These are phyloP conservation scores for Ceratotherium simum DNA, from an alignment of 2,113 vertebrate species.

Conservation along the genomic window DNA sequence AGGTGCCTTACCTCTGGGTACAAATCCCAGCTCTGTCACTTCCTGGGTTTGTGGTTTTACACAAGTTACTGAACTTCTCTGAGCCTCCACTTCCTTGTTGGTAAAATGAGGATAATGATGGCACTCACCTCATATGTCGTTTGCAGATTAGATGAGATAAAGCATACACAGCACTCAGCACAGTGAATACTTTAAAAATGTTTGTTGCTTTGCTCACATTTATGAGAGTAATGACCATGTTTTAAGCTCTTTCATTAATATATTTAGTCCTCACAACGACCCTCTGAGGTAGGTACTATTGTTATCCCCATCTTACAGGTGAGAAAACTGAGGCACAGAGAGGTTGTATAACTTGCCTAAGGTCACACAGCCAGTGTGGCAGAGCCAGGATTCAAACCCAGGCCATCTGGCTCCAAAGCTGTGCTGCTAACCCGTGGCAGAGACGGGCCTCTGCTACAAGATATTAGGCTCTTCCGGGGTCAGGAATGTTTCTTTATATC, in stretches of 20 bases:
- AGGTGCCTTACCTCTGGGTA: not conserved
- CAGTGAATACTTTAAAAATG: too few relatives aligned
- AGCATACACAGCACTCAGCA: not conserved
- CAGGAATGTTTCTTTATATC: not conserved
- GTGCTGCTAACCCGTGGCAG: not conserved
- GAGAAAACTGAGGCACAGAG: not conserved
- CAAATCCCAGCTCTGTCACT: not conserved
- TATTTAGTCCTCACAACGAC: not conserved
- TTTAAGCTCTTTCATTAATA: not conserved
- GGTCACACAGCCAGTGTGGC: not conserved
- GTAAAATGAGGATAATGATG: not conserved
- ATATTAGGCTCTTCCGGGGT: not conserved
- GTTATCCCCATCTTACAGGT: not conserved
- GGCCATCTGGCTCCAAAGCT: not conserved
- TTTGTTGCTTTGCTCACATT: not conserved
- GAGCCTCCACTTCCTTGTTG: not conserved
- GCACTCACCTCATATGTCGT: not conserved
- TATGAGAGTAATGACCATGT: not conserved
- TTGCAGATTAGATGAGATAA: not conserved
- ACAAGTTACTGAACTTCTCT: slow-evolving; percentile 39
- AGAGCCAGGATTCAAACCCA: not conserved
- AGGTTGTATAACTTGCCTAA: not conserved
- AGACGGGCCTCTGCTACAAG: not conserved
- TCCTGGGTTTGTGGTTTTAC: not conserved
- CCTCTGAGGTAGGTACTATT: not conserved